These are phyloP conservation scores for Vesta saturnalis DNA, from an alignment of 2,888 invertebrate genomes.

Conservation along the genomic window DNA sequence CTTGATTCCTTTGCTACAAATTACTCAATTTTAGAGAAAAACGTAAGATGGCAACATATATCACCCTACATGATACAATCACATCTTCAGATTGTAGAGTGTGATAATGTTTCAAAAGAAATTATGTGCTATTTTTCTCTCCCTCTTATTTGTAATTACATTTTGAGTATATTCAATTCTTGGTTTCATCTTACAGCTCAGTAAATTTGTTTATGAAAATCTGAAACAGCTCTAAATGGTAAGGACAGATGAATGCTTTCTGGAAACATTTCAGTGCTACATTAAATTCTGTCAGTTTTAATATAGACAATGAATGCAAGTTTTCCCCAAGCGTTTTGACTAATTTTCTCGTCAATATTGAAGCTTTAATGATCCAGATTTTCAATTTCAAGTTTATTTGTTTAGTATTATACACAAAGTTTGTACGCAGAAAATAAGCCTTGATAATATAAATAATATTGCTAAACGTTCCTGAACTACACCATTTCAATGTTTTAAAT, in stretches of 20 bases:
- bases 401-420: neutral
- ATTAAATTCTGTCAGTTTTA: slow-evolving; percentile 8
- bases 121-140: neutral
- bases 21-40: too few species aligned
- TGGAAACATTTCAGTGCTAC: slow-evolving; percentile 9
- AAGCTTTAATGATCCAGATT: slow-evolving; percentile 6
- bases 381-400: neutral
- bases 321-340: neutral
- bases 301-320: slow-evolving; percentile 6
- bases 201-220: slow-evolving; percentile 15
- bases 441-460: too few species aligned
- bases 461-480: too few species aligned
- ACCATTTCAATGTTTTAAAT: too few species aligned
- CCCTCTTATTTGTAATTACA: slow-evolving; percentile 10
- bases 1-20: too few species aligned
- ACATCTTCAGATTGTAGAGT: neutral
- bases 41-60: too few species aligned
- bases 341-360: slow-evolving; percentile 10
- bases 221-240: slow-evolving; percentile 7
- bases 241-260: slow-evolving; percentile 12
- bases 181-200: slow-evolving; percentile 12
- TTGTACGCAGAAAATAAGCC: too few species aligned
- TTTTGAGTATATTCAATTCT: slow-evolving; percentile 12
- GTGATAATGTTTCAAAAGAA: neutral
- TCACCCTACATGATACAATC: too few species aligned